Evolutionary conservation across 2,797 vertebrate genomes (phyloP).

Genomic region (Coranthus polyacanthus): DNA sequence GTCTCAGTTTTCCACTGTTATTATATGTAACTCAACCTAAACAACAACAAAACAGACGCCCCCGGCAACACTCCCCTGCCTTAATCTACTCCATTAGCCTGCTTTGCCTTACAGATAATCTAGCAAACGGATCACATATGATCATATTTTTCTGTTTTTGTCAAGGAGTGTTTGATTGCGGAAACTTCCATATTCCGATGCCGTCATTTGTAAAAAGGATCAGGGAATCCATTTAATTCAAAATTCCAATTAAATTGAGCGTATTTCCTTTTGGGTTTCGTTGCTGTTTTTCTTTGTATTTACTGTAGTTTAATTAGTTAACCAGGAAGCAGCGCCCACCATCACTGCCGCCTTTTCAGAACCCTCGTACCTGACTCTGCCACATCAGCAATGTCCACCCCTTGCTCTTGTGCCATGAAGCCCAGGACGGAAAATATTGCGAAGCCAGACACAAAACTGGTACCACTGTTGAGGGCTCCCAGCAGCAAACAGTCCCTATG

Average conservation of each 20-base stretch:
- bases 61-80: neutral
- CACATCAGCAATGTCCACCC: constrained; percentile 99
- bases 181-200: constrained; percentile 75
- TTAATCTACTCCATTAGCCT: neutral
- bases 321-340: constrained; percentile 95
- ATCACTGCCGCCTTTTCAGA: constrained; percentile 91
- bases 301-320: constrained; percentile 79
- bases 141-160: constrained; percentile 50
- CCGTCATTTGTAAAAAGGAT: constrained; percentile 65
- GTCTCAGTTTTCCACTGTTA: neutral
- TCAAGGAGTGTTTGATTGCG: constrained; percentile 80
- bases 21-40: neutral
- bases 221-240: constrained; percentile 51
- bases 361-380: constrained; percentile 99
- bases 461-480: constrained; percentile 99
- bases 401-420: constrained; percentile 99
- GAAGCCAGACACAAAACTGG: constrained; percentile 99
- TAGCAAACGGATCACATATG: constrained; percentile 8
- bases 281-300: constrained; percentile 72
- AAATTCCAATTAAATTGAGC: constrained; percentile 52
- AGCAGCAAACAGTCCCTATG: constrained; percentile 99
- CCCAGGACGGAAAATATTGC: constrained; percentile 99
- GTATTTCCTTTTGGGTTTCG: constrained; percentile 58
- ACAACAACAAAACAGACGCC: neutral
- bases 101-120: constrained; percentile 4